phyloP scores from a whole-genome alignment of 2,113 vertebrate species.

The Dicentrarchus labrax region DNA sequence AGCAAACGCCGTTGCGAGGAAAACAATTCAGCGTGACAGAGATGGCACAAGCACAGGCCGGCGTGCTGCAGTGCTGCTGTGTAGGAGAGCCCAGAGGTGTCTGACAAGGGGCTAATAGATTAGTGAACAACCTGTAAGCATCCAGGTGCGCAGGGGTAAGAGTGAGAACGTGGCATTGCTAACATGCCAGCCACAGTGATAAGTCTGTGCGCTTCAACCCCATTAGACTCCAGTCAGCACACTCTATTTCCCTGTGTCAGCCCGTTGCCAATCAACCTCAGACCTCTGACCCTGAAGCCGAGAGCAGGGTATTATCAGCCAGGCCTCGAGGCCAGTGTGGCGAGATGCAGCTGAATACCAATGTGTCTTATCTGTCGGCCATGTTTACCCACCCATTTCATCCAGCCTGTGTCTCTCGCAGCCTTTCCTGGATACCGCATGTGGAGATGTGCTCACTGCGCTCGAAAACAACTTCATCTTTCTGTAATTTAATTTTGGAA shows the following conservation, averaged over 20 bases:
- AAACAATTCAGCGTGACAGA: conserved; percentile 64
- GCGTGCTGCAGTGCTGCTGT: conserved; percentile 38
- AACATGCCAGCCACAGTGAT: conserved; percentile 46
- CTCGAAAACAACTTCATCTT: conserved; percentile 63
- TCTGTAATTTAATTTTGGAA: conserved; percentile 61
- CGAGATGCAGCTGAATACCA: conserved; percentile 71
- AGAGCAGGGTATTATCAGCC: conserved; percentile 64
- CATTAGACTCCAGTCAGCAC: conserved; percentile 73
- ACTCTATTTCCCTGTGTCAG: conserved; percentile 70
- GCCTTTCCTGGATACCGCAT: conserved; percentile 24
- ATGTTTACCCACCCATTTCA: conserved; percentile 59
- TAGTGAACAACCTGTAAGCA: conserved; percentile 64
- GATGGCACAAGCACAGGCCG: conserved; percentile 17
- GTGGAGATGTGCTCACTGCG: conserved; percentile 33
- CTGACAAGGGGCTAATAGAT: conserved; percentile 67
- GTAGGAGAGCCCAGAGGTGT: conserved; percentile 37
- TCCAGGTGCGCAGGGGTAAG: conserved; percentile 16
- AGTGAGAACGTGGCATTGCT: conserved; percentile 36
- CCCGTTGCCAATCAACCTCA: conserved; percentile 75
- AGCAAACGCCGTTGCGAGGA: conserved; percentile 51
- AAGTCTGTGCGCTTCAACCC: conserved; percentile 41
- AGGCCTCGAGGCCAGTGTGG: conserved; percentile 32
- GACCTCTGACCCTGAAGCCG: conserved; percentile 71
- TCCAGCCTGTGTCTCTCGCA: conserved; percentile 32
- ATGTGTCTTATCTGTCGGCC: conserved; percentile 66